Percentiles rank a stretch among this genome's conserved stretches.
These are phyloP conservation scores for Amblyopsis hoosieri DNA, from an alignment of 2,797 vertebrate species.

Conservation along the genomic window DNA sequence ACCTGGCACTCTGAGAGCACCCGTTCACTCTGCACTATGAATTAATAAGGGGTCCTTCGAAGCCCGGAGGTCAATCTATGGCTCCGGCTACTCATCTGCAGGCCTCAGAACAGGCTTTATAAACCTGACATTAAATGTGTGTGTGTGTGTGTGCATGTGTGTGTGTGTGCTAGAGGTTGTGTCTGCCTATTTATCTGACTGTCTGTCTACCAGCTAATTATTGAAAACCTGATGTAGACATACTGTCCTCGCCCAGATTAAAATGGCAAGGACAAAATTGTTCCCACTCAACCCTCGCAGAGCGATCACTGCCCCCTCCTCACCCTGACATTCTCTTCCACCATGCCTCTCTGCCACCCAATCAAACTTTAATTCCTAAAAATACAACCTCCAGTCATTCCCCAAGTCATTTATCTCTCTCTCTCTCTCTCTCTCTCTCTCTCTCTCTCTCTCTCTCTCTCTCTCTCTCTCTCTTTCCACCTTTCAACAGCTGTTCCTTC, in stretches of 20 bases:
- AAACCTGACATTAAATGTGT: conserved; percentile 19
- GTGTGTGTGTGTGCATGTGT: background rate
- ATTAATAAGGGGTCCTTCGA: conserved; percentile 58
- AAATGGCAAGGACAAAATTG: conserved; percentile 61
- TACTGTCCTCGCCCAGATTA: conserved; percentile 40
- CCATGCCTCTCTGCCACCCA: conserved; percentile 36
- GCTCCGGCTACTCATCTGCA: conserved; percentile 29
- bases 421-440: conserved; percentile 10
- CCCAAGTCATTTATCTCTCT: conserved; percentile 15
- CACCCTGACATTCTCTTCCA: conserved; percentile 21
- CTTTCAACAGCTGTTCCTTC: conserved; percentile 74
- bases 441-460: conserved; percentile 18
- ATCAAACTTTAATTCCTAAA: conserved; percentile 64
- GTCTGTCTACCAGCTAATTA: conserved; percentile 20
- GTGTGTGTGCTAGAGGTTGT: background rate
- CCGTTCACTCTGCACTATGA: conserved; percentile 42
- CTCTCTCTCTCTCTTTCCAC: conserved; percentile 48
- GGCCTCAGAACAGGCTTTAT: conserved; percentile 24
- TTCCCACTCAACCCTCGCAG: conserved; percentile 41
- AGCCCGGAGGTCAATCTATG: conserved; percentile 36
- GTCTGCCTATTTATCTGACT: conserved; percentile 8
- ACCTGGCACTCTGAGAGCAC: conserved; percentile 59
- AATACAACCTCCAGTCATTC: conserved; percentile 48
- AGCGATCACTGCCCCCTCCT: conserved; percentile 37
- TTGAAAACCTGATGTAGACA: conserved; percentile 39